Conservation (phyloP, 2,888 invertebrate species). For the Ornithoptera alexandrae region DNA sequence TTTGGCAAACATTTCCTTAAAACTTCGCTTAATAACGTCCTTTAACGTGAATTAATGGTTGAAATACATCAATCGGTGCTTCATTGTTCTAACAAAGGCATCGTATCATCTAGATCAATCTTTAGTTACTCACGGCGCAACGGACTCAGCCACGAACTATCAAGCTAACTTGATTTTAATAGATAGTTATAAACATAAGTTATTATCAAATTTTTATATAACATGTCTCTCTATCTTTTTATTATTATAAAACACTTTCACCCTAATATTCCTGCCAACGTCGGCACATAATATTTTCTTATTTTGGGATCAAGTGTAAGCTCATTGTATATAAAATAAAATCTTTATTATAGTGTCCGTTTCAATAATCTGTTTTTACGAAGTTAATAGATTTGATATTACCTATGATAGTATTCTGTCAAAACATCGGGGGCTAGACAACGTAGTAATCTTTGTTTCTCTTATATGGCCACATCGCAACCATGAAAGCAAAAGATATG, state of each 20-base stretch:
- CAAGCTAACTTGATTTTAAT: background rate
- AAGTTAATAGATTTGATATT: background rate
- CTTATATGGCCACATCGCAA: background rate
- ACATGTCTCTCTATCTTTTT: too few species aligned
- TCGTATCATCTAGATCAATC: background rate
- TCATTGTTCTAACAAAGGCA: background rate
- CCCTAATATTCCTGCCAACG: too few species aligned
- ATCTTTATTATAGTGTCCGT: background rate
- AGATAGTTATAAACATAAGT: background rate
- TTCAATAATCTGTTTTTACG: background rate
- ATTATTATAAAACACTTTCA: too few species aligned
- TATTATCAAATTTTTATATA: too few species aligned
- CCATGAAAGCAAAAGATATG: background rate
- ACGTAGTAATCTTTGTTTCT: background rate
- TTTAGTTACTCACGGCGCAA: background rate
- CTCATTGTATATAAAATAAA: too few species aligned
- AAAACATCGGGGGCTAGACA: background rate
- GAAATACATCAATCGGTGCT: background rate
- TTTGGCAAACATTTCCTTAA: constrained; percentile 13
- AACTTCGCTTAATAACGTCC: constrained; percentile 11
- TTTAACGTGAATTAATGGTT: constrained; percentile 7
- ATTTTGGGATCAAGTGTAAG: too few species aligned
- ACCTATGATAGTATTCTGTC: background rate
- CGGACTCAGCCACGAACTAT: background rate
- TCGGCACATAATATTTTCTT: too few species aligned